Evolutionary conservation across 2,797 vertebrate genomes (phyloP).

Genomic region (Eidolon dupreanum): DNA sequence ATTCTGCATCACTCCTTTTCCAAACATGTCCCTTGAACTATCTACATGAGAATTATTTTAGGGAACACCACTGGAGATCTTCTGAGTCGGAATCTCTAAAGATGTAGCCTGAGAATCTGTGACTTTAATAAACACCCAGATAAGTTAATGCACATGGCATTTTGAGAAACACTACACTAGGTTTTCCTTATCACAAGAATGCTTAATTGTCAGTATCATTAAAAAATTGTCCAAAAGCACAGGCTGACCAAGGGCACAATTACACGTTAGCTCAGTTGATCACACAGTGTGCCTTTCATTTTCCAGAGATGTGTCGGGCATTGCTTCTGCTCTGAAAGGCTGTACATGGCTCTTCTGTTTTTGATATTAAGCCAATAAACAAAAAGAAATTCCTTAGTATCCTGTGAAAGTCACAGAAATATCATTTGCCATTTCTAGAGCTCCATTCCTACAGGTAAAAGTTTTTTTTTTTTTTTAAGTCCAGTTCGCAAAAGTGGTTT

Average conservation of each 20-base stretch:
- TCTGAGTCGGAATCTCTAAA: neutral
- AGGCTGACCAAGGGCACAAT: neutral
- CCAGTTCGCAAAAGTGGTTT: constrained; percentile 66
- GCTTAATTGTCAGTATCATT: neutral
- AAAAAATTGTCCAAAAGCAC: neutral
- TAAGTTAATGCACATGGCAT: neutral
- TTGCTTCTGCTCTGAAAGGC: neutral
- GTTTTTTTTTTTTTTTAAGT: constrained; percentile 42
- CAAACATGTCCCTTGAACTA: neutral
- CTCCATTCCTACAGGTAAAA: constrained; percentile 39
- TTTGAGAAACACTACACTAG: neutral
- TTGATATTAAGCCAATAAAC: constrained; percentile 52
- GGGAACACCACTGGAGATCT: neutral
- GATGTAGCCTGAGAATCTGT: neutral
- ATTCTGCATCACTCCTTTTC: neutral
- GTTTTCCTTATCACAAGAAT: neutral
- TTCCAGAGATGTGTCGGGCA: neutral
- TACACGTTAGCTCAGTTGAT: neutral
- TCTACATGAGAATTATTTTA: neutral
- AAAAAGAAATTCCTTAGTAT: constrained; percentile 23
- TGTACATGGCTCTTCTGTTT: neutral
- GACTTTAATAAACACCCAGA: neutral
- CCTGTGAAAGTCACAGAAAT: constrained; percentile 32
- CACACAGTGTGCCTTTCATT: neutral
- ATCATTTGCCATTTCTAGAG: constrained; percentile 41